Base-by-base conservation (phyloP, 2,888 invertebrate species). In the Heterodera filipjevi region DNA sequence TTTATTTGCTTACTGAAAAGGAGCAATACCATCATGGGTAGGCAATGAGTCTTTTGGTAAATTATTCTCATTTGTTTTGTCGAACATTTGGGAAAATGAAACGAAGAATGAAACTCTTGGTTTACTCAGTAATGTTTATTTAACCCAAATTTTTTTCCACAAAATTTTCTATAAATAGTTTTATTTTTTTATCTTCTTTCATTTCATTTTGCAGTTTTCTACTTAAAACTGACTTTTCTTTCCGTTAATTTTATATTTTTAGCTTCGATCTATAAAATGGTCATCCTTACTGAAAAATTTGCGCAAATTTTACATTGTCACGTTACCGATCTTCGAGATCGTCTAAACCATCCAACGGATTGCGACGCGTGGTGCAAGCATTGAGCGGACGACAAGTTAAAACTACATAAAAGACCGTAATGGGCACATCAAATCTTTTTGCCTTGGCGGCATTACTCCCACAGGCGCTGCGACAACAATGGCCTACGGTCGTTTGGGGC, bases 261-360 rank as follows among this genome's bases (percentile, higher is more conserved):
- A 59, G 59, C n/a, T 59, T 59, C 53, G 1, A 53, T 16, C 10
- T 12, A 0, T 1, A 72, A 72, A 44, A 72, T 72, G 73, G n/a
- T 72, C 1, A 44, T 72, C 10, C 46, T 72, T 19, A 72, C 64
- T n/a, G 73, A 72, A 22, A 64, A 72, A 72, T 22, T 32, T 44
- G 5, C 73, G 10, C 32, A 72, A 72, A 72, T 72, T 44, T 33
- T 72, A 3, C 44, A 72, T 59, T 72, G 73, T 22, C 22, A 27
- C 22, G 33, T 16, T 6, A 44, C 10, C 8, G 53, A 53, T 10
- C 46, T 72, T 22, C 73, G 73, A 8, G 35, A 72, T n/a, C 44
- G 33, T 6, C 73, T 72, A 12, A 72, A 72, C 27, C 73, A 72
- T 10, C 73, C 73, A 19, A 46, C 73, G 0, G 64, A 46, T n/a